A percentile compares a stretch with the other conserved stretches of the same genome.
Evolutionary conservation across 2,888 invertebrate genomes (phyloP).

Genomic region (Drosophila antonietae): DNA sequence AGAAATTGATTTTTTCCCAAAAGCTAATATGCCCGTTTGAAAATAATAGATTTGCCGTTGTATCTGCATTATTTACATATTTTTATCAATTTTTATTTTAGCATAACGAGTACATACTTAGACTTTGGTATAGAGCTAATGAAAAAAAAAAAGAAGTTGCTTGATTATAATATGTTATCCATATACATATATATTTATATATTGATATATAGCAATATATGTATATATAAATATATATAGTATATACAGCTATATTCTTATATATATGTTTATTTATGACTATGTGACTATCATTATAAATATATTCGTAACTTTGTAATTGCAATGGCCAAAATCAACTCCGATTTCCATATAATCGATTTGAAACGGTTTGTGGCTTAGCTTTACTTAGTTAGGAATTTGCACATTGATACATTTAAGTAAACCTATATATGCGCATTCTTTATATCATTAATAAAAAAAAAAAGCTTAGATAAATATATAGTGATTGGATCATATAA

Average conservation of each 20-base stretch:
- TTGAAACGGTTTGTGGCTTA: slow-evolving; percentile 18
- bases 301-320: slow-evolving; percentile 27
- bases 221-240: slow-evolving; percentile 22
- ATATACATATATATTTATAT: slow-evolving; percentile 27
- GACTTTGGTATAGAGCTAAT: slow-evolving; percentile 45
- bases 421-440: slow-evolving; percentile 36
- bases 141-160: slow-evolving; percentile 38
- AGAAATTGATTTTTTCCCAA: neutral
- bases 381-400: slow-evolving; percentile 24
- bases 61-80: slow-evolving; percentile 6
- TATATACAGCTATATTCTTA: slow-evolving; percentile 35
- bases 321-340: slow-evolving; percentile 11
- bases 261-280: slow-evolving; percentile 36
- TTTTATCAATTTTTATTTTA: slow-evolving; percentile 51
- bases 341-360: neutral
- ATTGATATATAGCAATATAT: slow-evolving; percentile 21
- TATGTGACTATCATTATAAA: slow-evolving; percentile 62
- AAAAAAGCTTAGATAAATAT: slow-evolving; percentile 30
- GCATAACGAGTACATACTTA: slow-evolving; percentile 39
- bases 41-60: neutral
- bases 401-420: slow-evolving; percentile 41
- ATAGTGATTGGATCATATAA: slow-evolving; percentile 18
- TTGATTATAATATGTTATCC: slow-evolving; percentile 24
- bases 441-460: slow-evolving; percentile 1
- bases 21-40: neutral